Evolutionary conservation across 2,888 invertebrate genomes (phyloP).

Genomic region (Cantharis rufa): DNA sequence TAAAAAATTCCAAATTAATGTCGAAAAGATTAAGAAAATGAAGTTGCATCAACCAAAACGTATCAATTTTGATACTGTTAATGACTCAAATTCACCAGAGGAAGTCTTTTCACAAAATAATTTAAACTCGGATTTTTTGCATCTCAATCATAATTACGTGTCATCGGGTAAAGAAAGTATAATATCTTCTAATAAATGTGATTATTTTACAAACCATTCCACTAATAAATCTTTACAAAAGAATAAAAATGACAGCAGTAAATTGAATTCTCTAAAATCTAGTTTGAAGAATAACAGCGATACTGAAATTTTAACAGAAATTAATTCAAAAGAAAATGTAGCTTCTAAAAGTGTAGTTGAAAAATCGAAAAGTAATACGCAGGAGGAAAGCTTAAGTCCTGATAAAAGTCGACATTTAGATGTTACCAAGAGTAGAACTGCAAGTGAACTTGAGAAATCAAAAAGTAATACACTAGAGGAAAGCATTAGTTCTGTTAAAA

Average conservation of each 20-base stretch:
- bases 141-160: not conserved
- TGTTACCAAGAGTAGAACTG: not conserved
- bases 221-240: not conserved
- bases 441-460: not conserved
- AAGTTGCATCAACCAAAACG: constrained; percentile 18
- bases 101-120: not conserved
- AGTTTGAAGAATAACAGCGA: not conserved
- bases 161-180: constrained; percentile 12
- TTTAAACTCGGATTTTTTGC: not conserved
- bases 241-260: not conserved
- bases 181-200: constrained; percentile 19
- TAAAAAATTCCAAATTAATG: constrained; percentile 27
- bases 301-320: not conserved
- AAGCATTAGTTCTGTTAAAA: not conserved
- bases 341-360: not conserved
- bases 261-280: not conserved
- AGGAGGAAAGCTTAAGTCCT: not conserved
- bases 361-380: not conserved
- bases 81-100: not conserved
- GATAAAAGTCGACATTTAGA: not conserved
- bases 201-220: constrained; percentile 4
- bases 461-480: not conserved
- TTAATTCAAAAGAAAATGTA: not conserved
- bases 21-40: constrained; percentile 32
- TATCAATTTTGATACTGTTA: not conserved